These are phyloP conservation scores for Leucoma salicis DNA, from an alignment of 2,888 invertebrate genomes.

Conservation along the genomic window DNA sequence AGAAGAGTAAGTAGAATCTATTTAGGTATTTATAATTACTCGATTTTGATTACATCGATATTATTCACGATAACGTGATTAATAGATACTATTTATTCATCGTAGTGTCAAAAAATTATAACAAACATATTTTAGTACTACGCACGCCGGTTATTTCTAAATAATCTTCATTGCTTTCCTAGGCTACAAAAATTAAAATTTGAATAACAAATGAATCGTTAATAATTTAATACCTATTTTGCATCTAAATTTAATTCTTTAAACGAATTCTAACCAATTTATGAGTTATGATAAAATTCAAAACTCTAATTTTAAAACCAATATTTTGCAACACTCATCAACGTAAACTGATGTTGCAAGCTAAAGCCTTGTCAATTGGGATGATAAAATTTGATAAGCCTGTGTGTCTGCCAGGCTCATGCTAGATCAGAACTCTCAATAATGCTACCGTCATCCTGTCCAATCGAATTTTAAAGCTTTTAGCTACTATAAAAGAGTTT, in stretches of 20 bases:
- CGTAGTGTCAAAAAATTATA: no score
- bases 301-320: neutral
- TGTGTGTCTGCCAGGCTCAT: constrained; percentile 37
- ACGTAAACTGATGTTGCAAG: constrained; percentile 50
- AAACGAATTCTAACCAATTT: neutral
- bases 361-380: constrained; percentile 70
- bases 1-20: no score
- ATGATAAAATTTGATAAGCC: constrained; percentile 73
- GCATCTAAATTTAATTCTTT: neutral
- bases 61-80: no score
- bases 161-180: no score
- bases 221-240: no score
- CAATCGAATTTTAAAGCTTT: constrained; percentile 47
- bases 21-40: no score
- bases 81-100: no score
- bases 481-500: constrained; percentile 1
- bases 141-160: no score
- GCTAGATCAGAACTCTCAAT: constrained; percentile 38
- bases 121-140: no score
- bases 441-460: constrained; percentile 55
- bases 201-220: no score
- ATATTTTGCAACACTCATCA: constrained; percentile 43
- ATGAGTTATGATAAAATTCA: neutral
- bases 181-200: no score
- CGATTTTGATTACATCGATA: no score